Conservation (phyloP, 2,113 vertebrate genomes). For the Myrmophylax atrothorax region DNA sequence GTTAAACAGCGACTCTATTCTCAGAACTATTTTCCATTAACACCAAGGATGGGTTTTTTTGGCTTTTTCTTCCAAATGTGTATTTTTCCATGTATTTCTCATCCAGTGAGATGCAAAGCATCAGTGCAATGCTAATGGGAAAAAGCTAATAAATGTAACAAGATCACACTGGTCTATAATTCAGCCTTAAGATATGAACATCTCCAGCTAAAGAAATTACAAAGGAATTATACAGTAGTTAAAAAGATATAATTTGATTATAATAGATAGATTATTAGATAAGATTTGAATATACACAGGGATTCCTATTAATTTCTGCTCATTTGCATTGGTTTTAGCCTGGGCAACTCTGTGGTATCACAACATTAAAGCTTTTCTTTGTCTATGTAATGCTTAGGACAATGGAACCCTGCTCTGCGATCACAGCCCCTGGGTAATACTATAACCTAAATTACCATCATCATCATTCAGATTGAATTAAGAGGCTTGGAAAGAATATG, state of each 20-base stretch:
- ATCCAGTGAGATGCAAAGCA: neutral
- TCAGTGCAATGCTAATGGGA: neutral
- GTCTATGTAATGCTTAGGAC: neutral
- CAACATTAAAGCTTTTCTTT: neutral
- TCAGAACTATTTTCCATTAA: neutral
- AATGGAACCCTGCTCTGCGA: neutral
- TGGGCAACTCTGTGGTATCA: neutral
- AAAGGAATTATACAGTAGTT: neutral
- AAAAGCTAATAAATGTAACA: neutral
- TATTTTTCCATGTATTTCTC: neutral
- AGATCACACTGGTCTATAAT: neutral
- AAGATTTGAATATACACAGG: neutral
- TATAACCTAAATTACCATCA: constrained; percentile 56
- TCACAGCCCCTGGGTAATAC: constrained; percentile 5
- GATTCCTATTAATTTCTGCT: constrained; percentile 1
- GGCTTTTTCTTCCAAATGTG: neutral
- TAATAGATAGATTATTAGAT: neutral
- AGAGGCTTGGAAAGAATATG: constrained; percentile 38
- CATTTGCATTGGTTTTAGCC: neutral
- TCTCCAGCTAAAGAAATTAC: neutral
- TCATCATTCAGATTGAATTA: constrained; percentile 60
- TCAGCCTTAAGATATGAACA: neutral
- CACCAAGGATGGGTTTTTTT: neutral
- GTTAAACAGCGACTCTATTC: neutral
- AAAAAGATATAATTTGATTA: neutral